Evolutionary conservation across 64 coral and sea anemone species (phyloP), one percentile per base, ranked within the genome.

Genomic region (Montipora efflorescens): DNA sequence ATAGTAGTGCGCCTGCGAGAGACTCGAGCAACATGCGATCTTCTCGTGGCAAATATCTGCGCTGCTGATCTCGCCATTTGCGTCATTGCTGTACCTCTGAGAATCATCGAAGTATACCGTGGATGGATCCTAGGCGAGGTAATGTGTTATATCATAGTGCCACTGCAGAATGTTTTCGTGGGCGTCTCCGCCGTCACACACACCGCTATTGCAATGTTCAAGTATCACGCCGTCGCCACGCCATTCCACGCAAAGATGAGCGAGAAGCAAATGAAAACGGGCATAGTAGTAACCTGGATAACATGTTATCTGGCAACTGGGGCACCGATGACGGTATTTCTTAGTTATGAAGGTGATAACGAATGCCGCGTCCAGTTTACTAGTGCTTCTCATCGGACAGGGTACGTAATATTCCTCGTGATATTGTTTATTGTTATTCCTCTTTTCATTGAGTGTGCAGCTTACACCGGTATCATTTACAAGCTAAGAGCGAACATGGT

Each of bases 41-140:
- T 91, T 15, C 77, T 97, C 8, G 81, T 97, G 52, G 94, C 90
- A 78, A 97, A 89, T 59, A 94, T 97, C 52, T 93, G 92, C 22
- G 59, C 82, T 4, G 95, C 95, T 4, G 95, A 97, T 25, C n/a
- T 97, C 15, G 89, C 82, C 15, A 92, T 97, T 19, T 84, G 88
- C 6, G 57, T 94, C 19, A 23, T 97, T 19, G 89, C 92, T 0
- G 89, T 92, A 0, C 88, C 95, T 21, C 52, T 97, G 7, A 71
- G 89, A 16, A 94, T 97, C 66, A 15, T 94, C 1, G 92, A 91
- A 23, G 22, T n/a, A n/a, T n/a, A n/a, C n/a, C n/a, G n/a, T 19
- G 89, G 88, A 0, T 97, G 92, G 95, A 82, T 83, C 7, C 91
- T 97, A 23, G 95, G 95, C 5, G 44, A 91, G 3, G 66, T 72